Conservation (phyloP, 2,888 invertebrate species). For the Amphipyra tragopoginis region DNA sequence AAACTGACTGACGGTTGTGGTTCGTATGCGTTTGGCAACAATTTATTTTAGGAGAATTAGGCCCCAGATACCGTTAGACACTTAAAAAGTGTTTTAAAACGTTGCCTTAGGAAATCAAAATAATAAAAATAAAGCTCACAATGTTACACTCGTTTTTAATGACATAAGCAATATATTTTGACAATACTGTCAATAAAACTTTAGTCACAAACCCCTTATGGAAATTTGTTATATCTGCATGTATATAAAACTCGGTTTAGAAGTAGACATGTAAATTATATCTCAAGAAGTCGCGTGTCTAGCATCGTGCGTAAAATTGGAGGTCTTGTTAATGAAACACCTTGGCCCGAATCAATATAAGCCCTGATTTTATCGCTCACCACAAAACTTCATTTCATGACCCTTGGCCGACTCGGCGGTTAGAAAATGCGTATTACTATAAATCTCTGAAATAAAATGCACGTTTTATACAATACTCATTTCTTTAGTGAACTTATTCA, state of each 20-base stretch:
- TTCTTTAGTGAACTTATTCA: slow-evolving; percentile 28
- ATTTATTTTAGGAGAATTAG: no score
- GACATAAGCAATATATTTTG: slow-evolving; percentile 41
- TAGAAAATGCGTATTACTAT: slow-evolving; percentile 20
- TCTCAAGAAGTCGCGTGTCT: slow-evolving; percentile 53
- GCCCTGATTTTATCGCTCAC: slow-evolving; percentile 69
- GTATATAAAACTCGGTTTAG: neutral
- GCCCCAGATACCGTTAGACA: no score
- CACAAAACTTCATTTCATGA: slow-evolving; percentile 62
- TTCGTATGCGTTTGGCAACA: no score
- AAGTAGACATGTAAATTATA: slow-evolving; percentile 29
- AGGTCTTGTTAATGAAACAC: slow-evolving; percentile 63
- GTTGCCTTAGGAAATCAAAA: no score
- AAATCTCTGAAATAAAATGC: slow-evolving; percentile 26
- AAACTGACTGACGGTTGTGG: no score
- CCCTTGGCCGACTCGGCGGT: slow-evolving; percentile 23
- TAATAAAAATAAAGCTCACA: no score
- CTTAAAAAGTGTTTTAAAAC: no score
- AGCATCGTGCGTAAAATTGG: slow-evolving; percentile 46
- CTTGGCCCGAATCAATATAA: slow-evolving; percentile 72
- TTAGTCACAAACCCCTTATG: neutral
- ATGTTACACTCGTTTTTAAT: no score
- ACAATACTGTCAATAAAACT: neutral
- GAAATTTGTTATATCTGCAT: neutral
- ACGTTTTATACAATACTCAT: slow-evolving; percentile 4